These are phyloP conservation scores for Gallinago nigripennis DNA, from an alignment of 2,797 vertebrate species.

Conservation along the genomic window DNA sequence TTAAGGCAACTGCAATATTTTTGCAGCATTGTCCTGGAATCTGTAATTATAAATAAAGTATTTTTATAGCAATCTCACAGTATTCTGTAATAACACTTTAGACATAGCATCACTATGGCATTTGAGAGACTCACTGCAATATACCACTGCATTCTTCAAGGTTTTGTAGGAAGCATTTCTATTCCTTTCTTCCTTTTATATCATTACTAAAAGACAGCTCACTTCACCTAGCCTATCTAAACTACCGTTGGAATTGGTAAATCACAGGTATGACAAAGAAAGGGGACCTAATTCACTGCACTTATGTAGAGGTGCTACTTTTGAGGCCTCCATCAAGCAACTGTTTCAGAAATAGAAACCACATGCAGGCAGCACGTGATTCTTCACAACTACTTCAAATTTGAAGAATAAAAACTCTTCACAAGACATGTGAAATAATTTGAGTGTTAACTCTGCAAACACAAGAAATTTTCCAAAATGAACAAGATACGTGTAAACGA, in stretches of 20 bases:
- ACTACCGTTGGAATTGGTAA: background rate
- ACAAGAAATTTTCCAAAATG: background rate
- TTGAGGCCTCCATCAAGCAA: background rate
- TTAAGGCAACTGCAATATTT: background rate
- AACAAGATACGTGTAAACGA: background rate
- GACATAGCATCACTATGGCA: background rate
- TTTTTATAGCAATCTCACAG: background rate
- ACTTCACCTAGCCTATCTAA: background rate
- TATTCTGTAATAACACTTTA: background rate
- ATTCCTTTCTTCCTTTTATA: background rate
- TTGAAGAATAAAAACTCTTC: background rate
- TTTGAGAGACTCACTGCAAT: background rate
- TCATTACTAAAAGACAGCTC: background rate
- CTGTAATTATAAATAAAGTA: background rate
- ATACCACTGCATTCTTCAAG: background rate
- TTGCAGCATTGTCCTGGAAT: background rate
- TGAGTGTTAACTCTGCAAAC: background rate
- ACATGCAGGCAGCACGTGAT: background rate
- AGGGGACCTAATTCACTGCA: background rate
- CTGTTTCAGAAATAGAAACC: background rate
- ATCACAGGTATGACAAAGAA: background rate
- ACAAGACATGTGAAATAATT: fast-evolving
- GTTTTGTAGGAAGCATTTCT: background rate
- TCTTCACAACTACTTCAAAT: background rate
- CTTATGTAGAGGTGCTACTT: background rate